Base-by-base conservation (phyloP, 2,888 invertebrate species). In the Troides aeacus region DNA sequence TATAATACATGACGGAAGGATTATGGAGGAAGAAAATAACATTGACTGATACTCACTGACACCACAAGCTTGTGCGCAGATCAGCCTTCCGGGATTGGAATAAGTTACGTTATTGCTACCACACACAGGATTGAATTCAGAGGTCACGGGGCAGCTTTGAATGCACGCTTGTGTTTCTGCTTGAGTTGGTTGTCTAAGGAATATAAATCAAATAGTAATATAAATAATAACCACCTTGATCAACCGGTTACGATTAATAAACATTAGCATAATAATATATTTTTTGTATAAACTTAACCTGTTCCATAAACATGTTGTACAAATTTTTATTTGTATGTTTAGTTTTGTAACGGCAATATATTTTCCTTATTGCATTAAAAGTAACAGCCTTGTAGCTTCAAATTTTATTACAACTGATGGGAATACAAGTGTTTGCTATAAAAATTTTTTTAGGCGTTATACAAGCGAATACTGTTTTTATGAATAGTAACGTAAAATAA, bases 61-160 rank as follows among this genome's bases (percentile, higher is more conserved):
- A 59, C 93, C 93, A 78, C 93, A 93, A 24, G 64, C 70, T 69
- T 77, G 79, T 15, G 90, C 91, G 74, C 93, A 93, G 1, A 77
- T 71, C 50, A 93, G 74, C 18, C 78, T 76, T n/a, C 84, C 84
- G 23, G 81, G 82, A 72, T 92, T 93, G 56, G 66, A 75, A 73
- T 93, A 93, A 0, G 85, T 88, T 1, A 82, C 74, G 1, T 80
- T 74, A 68, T 93, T 78, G n/a, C 85, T 81, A 17, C 90, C 93
- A 73, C 93, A 93, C 2, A 93, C 85, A 1, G 93, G 92, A 74
- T 91, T 89, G 75, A 87, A 87, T 74, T 89, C 84, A 0, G 81
- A 46, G 1, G 89, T 84, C 17, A 82, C 78, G 0, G 80, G 81
- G 23, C 71, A 71, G 39, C 18, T n/a, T 6, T 66, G 69, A 57